phyloP scores from a whole-genome alignment of 92 coral and sea anemone species.

The Umimayanthus kanabou region DNA sequence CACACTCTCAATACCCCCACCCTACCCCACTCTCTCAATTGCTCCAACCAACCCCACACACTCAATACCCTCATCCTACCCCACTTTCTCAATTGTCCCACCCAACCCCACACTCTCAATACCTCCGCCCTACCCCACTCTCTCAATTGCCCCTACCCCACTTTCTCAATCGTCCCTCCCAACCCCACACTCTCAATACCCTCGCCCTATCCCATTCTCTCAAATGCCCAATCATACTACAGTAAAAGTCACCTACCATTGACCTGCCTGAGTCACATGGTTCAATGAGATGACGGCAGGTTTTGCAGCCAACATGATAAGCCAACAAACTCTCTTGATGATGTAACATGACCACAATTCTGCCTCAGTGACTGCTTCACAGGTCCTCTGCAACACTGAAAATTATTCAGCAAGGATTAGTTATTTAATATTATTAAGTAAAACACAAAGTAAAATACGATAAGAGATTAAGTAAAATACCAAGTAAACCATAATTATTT shows the following conservation, averaged over 20 bases:
- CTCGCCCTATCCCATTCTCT: neutral
- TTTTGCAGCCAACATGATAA: slow-evolving; percentile 70
- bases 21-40: too few relatives aligned
- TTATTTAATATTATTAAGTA: neutral
- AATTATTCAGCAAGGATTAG: neutral
- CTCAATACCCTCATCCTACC: too few relatives aligned
- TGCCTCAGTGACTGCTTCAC: slow-evolving; percentile 79
- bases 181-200: too few relatives aligned
- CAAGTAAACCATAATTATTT: too few relatives aligned
- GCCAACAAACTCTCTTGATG: slow-evolving; percentile 72
- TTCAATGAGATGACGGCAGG: slow-evolving; percentile 81
- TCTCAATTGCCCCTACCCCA: too few relatives aligned
- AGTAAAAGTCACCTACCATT: slow-evolving; percentile 59
- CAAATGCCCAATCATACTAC: neutral
- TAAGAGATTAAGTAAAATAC: too few relatives aligned
- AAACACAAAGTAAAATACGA: neutral
- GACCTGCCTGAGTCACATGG: slow-evolving; percentile 69
- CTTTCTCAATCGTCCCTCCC: too few relatives aligned
- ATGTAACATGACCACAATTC: slow-evolving; percentile 91
- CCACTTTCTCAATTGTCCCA: too few relatives aligned
- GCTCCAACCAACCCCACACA: too few relatives aligned
- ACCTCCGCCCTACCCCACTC: too few relatives aligned
- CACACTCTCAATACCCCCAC: too few relatives aligned
- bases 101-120: too few relatives aligned
- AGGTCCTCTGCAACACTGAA: slow-evolving; percentile 74